These are phyloP conservation scores for Syngnathus acus DNA, from an alignment of 2,797 vertebrate genomes.

Conservation along the genomic window DNA sequence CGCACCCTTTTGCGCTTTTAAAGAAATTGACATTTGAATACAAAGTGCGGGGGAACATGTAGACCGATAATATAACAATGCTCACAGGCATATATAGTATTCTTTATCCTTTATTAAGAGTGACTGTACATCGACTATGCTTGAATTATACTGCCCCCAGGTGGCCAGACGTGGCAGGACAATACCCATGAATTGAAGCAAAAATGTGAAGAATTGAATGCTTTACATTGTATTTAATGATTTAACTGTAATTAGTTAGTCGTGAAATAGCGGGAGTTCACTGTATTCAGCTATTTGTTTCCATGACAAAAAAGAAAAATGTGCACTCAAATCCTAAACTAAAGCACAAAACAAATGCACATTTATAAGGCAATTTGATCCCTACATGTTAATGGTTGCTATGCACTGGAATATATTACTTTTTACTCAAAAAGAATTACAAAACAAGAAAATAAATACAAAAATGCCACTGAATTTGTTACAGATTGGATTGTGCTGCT, in stretches of 20 bases:
- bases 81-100: no score
- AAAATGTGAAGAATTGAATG: no score
- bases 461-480: not conserved
- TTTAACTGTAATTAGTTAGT: not conserved
- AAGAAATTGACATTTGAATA: no score
- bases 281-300: not conserved
- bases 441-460: slow-evolving; percentile 38
- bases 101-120: no score
- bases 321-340: not conserved
- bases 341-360: not conserved
- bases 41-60: no score
- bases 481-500: slow-evolving; percentile 1
- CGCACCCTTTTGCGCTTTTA: not conserved
- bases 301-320: not conserved
- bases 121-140: no score
- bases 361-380: slow-evolving; percentile 43
- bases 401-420: slow-evolving; percentile 13
- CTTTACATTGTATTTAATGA: no score
- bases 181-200: no score
- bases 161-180: no score
- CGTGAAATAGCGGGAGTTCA: not conserved
- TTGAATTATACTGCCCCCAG: no score
- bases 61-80: no score
- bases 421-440: slow-evolving; percentile 30
- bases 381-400: slow-evolving; percentile 8